Evolutionary conservation across 2,113 vertebrate species (phyloP).

Genomic region (Megalops atlanticus): DNA sequence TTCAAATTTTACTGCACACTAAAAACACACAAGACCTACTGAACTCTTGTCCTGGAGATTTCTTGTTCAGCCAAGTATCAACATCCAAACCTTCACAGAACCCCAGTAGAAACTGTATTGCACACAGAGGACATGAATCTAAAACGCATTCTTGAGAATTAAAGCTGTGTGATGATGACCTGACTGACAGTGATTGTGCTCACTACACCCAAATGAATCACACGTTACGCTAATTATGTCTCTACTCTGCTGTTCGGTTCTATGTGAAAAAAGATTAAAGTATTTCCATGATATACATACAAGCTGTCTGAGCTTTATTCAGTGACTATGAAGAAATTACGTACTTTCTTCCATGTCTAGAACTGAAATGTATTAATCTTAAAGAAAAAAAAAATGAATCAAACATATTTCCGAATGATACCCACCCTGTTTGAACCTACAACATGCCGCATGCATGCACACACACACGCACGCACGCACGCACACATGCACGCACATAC

Average conservation of each 20-base stretch:
- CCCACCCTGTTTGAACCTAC: not conserved
- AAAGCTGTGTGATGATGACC: conserved; percentile 19
- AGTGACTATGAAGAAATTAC: not conserved
- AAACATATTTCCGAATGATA: not conserved
- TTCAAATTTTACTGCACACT: not conserved
- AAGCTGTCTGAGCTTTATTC: not conserved
- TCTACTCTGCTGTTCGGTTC: not conserved
- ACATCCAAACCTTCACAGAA: too few relatives aligned
- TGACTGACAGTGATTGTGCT: not conserved
- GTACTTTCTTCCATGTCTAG: not conserved
- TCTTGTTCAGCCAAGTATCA: not conserved
- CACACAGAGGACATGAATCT: too few relatives aligned
- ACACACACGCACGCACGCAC: too few relatives aligned
- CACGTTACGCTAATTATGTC: not conserved
- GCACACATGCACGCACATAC: not conserved
- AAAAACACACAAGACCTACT: not conserved
- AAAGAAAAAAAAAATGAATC: not conserved
- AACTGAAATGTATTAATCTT: not conserved
- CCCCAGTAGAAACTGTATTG: too few relatives aligned
- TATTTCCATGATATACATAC: not conserved
- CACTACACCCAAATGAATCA: conserved; percentile 2
- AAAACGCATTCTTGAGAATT: not conserved
- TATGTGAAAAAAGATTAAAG: not conserved
- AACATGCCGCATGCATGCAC: not conserved
- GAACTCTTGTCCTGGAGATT: not conserved